Evolutionary conservation across 2,113 vertebrate genomes (phyloP).

Genomic region (Lasiurus borealis): DNA sequence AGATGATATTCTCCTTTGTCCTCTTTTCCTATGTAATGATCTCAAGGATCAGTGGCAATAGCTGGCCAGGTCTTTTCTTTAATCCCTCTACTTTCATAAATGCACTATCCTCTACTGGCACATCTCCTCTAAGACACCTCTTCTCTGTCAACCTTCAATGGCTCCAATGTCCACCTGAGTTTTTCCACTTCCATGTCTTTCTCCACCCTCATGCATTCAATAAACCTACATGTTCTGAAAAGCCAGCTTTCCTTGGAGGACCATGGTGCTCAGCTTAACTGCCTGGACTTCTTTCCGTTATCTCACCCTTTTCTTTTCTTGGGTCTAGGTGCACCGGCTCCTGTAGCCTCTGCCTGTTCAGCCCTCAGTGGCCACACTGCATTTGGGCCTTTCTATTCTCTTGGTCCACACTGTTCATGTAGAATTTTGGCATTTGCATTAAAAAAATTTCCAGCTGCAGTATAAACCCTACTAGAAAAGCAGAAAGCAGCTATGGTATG

Average conservation of each 20-base stretch:
- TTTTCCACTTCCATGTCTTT: neutral
- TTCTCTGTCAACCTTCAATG: neutral
- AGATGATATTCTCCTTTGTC: neutral
- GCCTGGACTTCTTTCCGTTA: accelerated
- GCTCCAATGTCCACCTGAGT: neutral
- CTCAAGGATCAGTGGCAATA: too few relatives aligned
- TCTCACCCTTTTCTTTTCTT: neutral
- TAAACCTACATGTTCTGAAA: neutral
- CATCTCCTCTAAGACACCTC: neutral
- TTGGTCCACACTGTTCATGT: accelerated
- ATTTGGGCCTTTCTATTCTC: accelerated
- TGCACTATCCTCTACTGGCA: neutral
- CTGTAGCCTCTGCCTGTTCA: neutral
- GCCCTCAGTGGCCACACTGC: accelerated
- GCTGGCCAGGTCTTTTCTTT: neutral
- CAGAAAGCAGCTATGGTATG: accelerated
- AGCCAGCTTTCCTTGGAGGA: neutral
- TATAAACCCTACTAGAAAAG: too few relatives aligned
- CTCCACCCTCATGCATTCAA: neutral
- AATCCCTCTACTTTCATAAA: too few relatives aligned
- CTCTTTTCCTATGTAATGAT: neutral
- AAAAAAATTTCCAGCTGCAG: accelerated
- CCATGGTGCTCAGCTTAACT: accelerated
- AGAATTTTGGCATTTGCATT: neutral
- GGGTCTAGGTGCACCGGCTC: accelerated